Evolutionary conservation across 2,113 vertebrate genomes (phyloP), one percentile per base, ranked within the genome.

Genomic region (Erinaceus europaeus): DNA sequence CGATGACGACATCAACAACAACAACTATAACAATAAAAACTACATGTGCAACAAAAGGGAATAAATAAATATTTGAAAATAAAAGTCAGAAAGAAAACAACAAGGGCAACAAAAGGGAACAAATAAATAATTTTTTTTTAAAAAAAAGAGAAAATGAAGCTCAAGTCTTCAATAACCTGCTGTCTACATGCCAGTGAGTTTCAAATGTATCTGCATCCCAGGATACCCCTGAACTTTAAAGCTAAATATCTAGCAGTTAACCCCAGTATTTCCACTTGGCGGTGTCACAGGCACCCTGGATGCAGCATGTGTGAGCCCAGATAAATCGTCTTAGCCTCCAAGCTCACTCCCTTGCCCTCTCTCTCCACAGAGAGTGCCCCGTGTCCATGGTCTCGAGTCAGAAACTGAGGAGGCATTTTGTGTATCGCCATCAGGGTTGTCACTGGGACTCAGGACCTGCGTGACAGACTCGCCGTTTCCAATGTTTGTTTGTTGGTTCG

Each of bases 141-240:
- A n/a, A n/a, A n/a, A n/a, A n/a, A n/a, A n/a, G n/a, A 77, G 82
- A 89, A 92, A 89, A 86, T 38, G 65, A 73, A 90, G 71, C 81
- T 59, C 69, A 72, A 34, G 82, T 29, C 74, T 84, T 89, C 69
- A 48, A 9, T 93, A 72, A 83, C 68, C n/a, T 18, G 82, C 46
- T 86, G 27, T 84, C 82, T 65, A 1, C 76, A 25, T 72, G 44
- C 80, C 65, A 62, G 67, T 32, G 50, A 68, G 44, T 55, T 42
- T 42, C 50, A 29, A 13, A 50, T 90, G 32, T 82, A 36, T 53
- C 78, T 73, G 11, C n/a, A 38, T 34, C 23, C 25, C 46, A 81
- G 55, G 72, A 72, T 64, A 69, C 25, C 57, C 46, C 69, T 68
- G 75, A 80, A 46, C 76, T 78, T 17, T 52, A 27, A 20, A 84